These are phyloP conservation scores for Arctopsyche grandis DNA, from an alignment of 1,140 invertebrate genomes.

Conservation along the genomic window DNA sequence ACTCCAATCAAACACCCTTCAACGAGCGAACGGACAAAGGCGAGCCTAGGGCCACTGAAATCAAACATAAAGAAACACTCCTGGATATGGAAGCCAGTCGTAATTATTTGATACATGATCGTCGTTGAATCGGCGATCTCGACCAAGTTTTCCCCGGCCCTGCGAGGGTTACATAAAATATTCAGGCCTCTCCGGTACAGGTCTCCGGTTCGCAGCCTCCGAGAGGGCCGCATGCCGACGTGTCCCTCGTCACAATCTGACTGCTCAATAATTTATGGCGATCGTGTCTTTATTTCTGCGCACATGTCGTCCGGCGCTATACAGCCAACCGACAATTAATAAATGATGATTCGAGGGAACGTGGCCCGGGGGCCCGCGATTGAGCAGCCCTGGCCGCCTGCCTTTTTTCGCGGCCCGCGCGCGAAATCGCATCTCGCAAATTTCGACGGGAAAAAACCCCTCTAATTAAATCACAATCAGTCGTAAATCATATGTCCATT, in stretches of 20 bases:
- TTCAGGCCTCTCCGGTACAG: constrained; percentile 2
- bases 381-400: not conserved
- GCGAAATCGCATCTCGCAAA: not conserved
- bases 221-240: constrained; percentile 32
- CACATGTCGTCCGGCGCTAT: constrained; percentile 11
- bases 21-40: no score
- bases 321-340: constrained; percentile 31
- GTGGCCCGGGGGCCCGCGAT: not conserved
- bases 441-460: not conserved
- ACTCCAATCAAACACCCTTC: no score
- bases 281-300: constrained; percentile 36
- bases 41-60: no score
- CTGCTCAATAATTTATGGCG: constrained; percentile 43
- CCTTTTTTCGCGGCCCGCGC: not conserved
- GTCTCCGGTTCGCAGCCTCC: not conserved
- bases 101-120: no score
- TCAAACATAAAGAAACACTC: no score
- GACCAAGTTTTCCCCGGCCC: no score
- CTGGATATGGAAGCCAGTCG: no score
- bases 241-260: constrained; percentile 43
- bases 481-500: not conserved
- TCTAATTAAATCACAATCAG: not conserved
- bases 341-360: constrained; percentile 14
- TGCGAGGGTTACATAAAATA: constrained; percentile 36
- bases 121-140: no score